These are phyloP conservation scores for Volucella bombylans DNA, from an alignment of 2,888 invertebrate genomes.

Conservation along the genomic window DNA sequence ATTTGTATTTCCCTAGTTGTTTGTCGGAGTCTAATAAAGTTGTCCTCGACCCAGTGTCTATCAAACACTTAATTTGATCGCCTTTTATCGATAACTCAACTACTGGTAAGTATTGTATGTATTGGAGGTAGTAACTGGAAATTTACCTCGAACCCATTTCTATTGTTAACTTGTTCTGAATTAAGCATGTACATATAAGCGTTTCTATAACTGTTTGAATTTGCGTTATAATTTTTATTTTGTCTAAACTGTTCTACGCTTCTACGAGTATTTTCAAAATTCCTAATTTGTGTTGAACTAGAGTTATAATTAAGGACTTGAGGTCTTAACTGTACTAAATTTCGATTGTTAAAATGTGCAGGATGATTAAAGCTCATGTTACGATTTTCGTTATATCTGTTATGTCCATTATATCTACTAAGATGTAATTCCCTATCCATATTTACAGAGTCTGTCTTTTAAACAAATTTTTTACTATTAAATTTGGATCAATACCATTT, in stretches of 20 bases:
- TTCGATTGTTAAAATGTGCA: background rate
- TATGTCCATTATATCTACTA: conserved; percentile 15
- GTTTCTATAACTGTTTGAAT: conserved; percentile 1
- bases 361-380: conserved; percentile 16
- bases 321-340: conserved; percentile 14
- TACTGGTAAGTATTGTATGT: conserved; percentile 5
- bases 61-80: background rate
- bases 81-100: background rate
- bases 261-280: conserved; percentile 5
- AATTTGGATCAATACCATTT: conserved; percentile 9
- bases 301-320: conserved; percentile 4
- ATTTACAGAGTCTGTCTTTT: conserved; percentile 6
- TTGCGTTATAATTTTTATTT: conserved; percentile 1
- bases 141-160: background rate
- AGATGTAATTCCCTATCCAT: conserved; percentile 6
- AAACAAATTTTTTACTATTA: background rate
- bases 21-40: no score
- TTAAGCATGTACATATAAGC: conserved; percentile 6
- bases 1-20: no score
- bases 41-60: no score
- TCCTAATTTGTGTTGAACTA: conserved; percentile 2
- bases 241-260: conserved; percentile 5
- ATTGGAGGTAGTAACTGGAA: background rate
- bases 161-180: conserved; percentile 4
- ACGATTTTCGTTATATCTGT: conserved; percentile 16